These are phyloP conservation scores for Rhinatrema bivittatum DNA, from an alignment of 2,797 vertebrate species.

Conservation along the genomic window DNA sequence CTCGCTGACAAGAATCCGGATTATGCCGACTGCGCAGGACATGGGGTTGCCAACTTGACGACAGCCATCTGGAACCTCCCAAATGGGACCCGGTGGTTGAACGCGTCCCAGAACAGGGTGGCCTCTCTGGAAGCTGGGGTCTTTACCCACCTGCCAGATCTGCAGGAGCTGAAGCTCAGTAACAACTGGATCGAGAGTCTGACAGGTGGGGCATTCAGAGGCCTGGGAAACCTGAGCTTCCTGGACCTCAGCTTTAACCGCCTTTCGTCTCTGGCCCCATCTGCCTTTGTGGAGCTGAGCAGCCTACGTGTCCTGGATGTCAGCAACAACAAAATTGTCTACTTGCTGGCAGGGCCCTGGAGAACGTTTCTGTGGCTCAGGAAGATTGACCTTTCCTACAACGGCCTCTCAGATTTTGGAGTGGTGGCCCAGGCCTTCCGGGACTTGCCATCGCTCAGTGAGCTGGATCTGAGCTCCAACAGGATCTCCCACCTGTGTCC, in stretches of 20 bases:
- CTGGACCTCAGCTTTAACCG: slow-evolving; percentile 22
- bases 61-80: slow-evolving; percentile 4
- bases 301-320: slow-evolving; percentile 6
- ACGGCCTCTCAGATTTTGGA: slow-evolving; percentile 7
- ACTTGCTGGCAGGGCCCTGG: not conserved
- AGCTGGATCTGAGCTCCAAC: slow-evolving; percentile 12
- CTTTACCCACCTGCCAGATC: slow-evolving; percentile 12
- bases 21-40: slow-evolving; percentile 8
- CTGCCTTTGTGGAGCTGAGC: not conserved
- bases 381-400: slow-evolving; percentile 10
- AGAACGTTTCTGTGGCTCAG: not conserved
- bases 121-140: not conserved
- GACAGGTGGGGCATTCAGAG: slow-evolving; percentile 4
- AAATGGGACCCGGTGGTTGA: slow-evolving; percentile 12
- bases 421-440: not conserved
- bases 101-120: slow-evolving; percentile 15
- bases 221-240: not conserved
- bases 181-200: slow-evolving; percentile 7
- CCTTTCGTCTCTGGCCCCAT: not conserved
- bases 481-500: not conserved
- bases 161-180: slow-evolving; percentile 13
- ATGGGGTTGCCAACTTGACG: not conserved
- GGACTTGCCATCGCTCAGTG: not conserved
- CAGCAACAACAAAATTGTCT: slow-evolving; percentile 5
- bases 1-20: not conserved